These are phyloP conservation scores for Zophobas morio DNA, from an alignment of 1,140 invertebrate species.

Conservation along the genomic window DNA sequence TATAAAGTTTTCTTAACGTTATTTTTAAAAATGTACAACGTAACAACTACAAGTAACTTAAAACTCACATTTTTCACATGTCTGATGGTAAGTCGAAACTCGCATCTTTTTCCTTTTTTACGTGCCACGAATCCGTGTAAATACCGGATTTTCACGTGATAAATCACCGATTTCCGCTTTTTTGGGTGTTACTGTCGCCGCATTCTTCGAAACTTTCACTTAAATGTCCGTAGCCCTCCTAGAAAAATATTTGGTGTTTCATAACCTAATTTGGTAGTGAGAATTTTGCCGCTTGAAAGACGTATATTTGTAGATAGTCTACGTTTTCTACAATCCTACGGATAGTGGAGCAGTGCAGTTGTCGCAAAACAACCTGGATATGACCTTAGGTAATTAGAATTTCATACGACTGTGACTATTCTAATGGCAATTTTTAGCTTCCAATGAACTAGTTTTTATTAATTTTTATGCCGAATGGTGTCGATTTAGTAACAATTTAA, in stretches of 20 bases:
- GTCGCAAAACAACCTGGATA: conserved; percentile 84
- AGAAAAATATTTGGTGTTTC: background rate
- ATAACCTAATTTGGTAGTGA: conserved; percentile 14
- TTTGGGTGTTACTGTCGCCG: background rate
- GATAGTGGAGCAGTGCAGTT: conserved; percentile 84
- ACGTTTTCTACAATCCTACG: conserved; percentile 77
- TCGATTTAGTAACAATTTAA: conserved; percentile 94
- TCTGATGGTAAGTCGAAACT: conserved; percentile 26
- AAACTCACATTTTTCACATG: conserved; percentile 20
- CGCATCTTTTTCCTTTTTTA: background rate
- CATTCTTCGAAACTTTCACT: background rate
- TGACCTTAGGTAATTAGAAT: conserved; percentile 79
- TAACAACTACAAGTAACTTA: background rate
- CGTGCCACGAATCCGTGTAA: conserved; percentile 21
- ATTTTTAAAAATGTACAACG: conserved; percentile 16
- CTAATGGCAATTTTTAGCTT: conserved; percentile 76
- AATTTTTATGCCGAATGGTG: conserved; percentile 99
- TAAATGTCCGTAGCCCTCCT: too few species aligned
- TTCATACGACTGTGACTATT: conserved; percentile 31
- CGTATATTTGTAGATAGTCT: conserved; percentile 73
- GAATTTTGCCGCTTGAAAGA: conserved; percentile 1
- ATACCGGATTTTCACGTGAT: background rate
- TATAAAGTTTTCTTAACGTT: background rate
- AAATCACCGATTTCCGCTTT: background rate
- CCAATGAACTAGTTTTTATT: conserved; percentile 96